phyloP scores from a whole-genome alignment of 2,113 vertebrate genomes.

The Sorex fumeus region DNA sequence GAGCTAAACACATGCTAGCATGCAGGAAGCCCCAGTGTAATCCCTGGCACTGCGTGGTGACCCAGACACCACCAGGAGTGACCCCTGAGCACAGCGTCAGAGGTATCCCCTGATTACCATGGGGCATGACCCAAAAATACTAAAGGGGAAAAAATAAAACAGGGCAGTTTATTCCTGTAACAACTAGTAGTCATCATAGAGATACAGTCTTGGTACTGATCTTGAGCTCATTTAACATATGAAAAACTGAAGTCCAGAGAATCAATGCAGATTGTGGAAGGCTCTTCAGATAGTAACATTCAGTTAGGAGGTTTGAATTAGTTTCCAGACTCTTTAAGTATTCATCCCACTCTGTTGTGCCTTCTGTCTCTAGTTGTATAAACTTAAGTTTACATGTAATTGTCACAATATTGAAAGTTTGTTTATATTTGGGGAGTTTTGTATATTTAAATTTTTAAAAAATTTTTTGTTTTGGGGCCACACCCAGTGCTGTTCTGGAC shows the following conservation, averaged over 20 bases:
- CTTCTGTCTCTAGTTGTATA: neutral
- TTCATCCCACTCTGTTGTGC: neutral
- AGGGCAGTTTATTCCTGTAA: slow-evolving; percentile 7
- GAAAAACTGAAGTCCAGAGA: neutral
- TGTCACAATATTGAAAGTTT: neutral
- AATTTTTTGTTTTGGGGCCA: too few relatives aligned
- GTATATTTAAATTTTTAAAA: slow-evolving; percentile 5
- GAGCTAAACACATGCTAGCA: too few relatives aligned
- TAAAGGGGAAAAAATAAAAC: too few relatives aligned
- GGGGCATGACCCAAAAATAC: too few relatives aligned
- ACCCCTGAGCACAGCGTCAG: too few relatives aligned
- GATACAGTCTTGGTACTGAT: neutral
- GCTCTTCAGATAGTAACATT: neutral
- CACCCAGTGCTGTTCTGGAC: too few relatives aligned
- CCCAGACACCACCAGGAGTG: too few relatives aligned
- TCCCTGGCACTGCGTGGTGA: too few relatives aligned
- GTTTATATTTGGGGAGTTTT: neutral
- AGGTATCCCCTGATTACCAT: too few relatives aligned
- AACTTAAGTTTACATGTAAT: slow-evolving; percentile 26
- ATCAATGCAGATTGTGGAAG: neutral
- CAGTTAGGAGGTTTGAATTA: neutral
- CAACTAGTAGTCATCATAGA: slow-evolving; percentile 26
- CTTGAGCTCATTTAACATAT: neutral
- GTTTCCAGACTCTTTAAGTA: neutral
- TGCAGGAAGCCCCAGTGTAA: too few relatives aligned